These are phyloP conservation scores for Didymodactylos carnosus DNA, from an alignment of 2,888 invertebrate genomes.

Conservation along the genomic window DNA sequence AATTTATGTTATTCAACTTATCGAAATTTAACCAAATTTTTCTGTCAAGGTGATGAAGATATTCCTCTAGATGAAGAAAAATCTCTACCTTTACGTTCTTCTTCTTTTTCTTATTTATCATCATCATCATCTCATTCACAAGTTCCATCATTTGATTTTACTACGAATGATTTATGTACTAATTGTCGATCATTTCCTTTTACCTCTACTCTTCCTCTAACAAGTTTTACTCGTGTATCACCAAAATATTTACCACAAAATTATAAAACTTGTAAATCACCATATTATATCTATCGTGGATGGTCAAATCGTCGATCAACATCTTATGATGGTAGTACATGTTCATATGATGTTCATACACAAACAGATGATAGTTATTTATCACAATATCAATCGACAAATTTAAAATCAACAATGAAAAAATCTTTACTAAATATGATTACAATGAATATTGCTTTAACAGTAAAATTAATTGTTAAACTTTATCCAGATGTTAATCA, in stretches of 20 bases:
- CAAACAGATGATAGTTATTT: neutral
- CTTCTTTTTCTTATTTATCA: neutral
- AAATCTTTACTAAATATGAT: neutral
- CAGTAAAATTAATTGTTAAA: neutral
- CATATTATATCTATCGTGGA: neutral
- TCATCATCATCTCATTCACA: neutral
- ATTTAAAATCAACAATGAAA: neutral
- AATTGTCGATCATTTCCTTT: neutral
- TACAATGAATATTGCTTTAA: neutral
- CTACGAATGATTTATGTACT: neutral
- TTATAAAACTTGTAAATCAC: neutral
- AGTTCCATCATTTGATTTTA: neutral
- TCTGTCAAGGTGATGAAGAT: neutral
- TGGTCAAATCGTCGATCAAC: neutral
- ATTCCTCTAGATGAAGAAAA: no score
- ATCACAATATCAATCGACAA: neutral
- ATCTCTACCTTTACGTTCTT: no score
- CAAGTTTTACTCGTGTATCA: neutral
- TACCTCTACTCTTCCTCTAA: neutral
- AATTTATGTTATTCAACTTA: neutral
- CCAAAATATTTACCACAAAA: neutral
- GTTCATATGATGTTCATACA: neutral
- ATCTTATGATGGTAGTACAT: neutral
- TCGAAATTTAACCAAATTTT: neutral
- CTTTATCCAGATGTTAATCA: neutral